Evolutionary conservation across 2,113 vertebrate genomes (phyloP), one percentile per base, ranked within the genome.

Genomic region (Tenrec ecaudatus): DNA sequence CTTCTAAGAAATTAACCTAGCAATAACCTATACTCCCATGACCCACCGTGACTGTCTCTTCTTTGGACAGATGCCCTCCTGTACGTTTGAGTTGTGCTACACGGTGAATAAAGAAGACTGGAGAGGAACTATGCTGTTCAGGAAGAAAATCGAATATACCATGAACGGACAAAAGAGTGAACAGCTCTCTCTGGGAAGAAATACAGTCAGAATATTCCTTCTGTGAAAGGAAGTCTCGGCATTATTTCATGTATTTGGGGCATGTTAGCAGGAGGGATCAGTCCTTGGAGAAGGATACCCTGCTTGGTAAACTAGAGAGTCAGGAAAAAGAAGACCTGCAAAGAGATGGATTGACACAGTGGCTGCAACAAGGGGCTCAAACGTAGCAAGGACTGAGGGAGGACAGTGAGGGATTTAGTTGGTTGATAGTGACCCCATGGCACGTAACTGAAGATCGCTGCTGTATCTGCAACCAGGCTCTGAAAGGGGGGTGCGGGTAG

Each of bases 401-500:
- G 29, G 71, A 27, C 19, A 73, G 19, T 33, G 33, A 2, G 12
- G 47, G 47, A 53, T 36, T 73, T 22, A 19, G 17, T 36, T 73
- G 47, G 47, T 33, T 73, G 33, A 36, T 73, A 36, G 16, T 6
- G 3, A 71, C n/a, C 19, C 22, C 6, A 69, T n/a, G 68, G 31
- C 68, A 16, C 31, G 29, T 69, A 69, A 69, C 68, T 16, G 76
- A 75, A 66, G 86, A 36, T 10, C 4, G 22, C 16, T 25, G 29
- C n/a, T 6, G 8, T 33, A 33, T 29, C 16, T 80, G 25, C 14
- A 12, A 14, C 64, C 81, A 47, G 14, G 31, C 17, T 25, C 10
- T 12, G 2, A 33, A 0, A 33, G 3, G 58, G 25, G 47, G 36
- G 5, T 43, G 0, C 0, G 15, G 4, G 15, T 16, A 36, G 11